Evolutionary conservation across 2,797 vertebrate genomes (phyloP), one percentile per base, ranked within the genome.

Genomic region (Chaunax sp.): DNA sequence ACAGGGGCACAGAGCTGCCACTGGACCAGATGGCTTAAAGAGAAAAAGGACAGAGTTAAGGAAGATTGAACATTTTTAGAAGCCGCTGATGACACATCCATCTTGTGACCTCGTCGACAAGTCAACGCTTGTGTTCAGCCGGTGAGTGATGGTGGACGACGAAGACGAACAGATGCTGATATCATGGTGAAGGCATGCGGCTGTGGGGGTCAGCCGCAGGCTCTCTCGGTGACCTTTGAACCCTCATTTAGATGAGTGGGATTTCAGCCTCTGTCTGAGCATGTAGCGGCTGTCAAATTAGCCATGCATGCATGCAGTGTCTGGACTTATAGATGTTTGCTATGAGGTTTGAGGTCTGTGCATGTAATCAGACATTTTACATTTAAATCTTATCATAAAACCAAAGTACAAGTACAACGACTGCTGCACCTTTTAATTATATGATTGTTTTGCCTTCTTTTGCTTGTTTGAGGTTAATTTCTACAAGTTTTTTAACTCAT

Each of bases 171-270:
- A n/a, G n/a, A n/a, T 25, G 60, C 6, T 57, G 64, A 71, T 52
- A 16, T 81, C 47, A 72, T 30, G 46, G 30, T 18, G 25, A 70
- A 78, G 69, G 51, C 65, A 81, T 76, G 77, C 53, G 49, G 50
- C 73, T 57, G 15, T 0, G 13, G 2, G 44, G 72, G 54, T 70
- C 28, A 25, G 23, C 45, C 28, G 9, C 38, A 26, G 70, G 57
- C 65, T 33, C 26, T 30, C 15, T 50, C 12, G 6, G 2, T 64
- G 69, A 89, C 78, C 82, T 83, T 41, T 80, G 58, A 81, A 49
- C 79, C 37, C 47, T 18, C 6, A 19, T 44, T 75, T 18, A 51
- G 59, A 23, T 57, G 46, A 28, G 38, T 44, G 66, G 58, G 35
- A 65, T 14, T 22, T n/a, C 4, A 1, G 44, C 15, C 35, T 46